A percentile compares a stretch with the other conserved stretches of the same genome.
These are phyloP conservation scores for Harmothoe impar DNA, from an alignment of 2,888 invertebrate genomes.

Conservation along the genomic window DNA sequence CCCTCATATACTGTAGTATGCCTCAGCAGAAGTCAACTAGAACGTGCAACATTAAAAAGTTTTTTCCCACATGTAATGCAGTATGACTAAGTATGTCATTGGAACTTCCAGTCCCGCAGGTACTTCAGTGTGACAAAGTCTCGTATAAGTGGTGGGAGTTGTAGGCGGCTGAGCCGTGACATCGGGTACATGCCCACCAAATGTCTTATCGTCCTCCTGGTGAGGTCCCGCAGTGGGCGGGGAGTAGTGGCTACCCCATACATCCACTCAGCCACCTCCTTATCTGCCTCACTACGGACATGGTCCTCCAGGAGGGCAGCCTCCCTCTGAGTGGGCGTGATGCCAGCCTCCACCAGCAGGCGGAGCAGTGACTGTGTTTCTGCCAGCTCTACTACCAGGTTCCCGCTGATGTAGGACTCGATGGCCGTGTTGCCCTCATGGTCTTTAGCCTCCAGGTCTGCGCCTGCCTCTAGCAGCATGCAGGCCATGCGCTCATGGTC, in stretches of 20 bases:
- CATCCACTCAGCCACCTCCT: conserved; percentile 36
- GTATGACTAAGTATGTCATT: background rate
- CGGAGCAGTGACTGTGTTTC: background rate
- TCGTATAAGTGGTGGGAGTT: background rate
- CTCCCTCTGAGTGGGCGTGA: conserved; percentile 10
- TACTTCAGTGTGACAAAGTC: conserved; percentile 36
- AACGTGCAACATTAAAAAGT: background rate
- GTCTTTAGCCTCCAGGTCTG: conserved; percentile 44
- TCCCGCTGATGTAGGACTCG: conserved; percentile 30
- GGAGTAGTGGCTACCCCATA: background rate
- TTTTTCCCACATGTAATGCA: background rate
- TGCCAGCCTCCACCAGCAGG: background rate
- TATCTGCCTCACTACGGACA: background rate
- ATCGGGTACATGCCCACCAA: background rate
- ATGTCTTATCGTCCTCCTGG: background rate
- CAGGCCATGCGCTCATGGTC: background rate
- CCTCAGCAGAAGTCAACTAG: background rate
- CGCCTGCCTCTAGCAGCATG: conserved; percentile 56
- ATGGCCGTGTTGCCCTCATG: background rate
- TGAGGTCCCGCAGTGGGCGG: background rate
- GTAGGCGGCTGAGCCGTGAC: background rate
- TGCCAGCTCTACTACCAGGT: background rate
- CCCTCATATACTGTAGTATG: background rate
- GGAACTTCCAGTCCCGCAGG: background rate
- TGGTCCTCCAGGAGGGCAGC: background rate